Evolutionary conservation across 2,113 vertebrate genomes (phyloP).

Genomic region (Coryphaenoides rupestris): DNA sequence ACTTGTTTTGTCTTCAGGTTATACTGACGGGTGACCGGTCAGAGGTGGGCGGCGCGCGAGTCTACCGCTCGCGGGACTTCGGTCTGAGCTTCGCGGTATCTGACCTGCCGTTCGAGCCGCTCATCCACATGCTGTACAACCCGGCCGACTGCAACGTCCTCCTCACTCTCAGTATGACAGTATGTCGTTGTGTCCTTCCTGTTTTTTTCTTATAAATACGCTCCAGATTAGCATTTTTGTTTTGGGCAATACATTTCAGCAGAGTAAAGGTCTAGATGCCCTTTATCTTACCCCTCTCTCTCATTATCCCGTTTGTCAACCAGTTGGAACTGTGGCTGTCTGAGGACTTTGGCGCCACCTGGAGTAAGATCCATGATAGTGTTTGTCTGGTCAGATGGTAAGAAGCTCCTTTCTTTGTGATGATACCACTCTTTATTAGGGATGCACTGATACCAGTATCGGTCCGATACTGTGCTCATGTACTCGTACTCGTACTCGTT

Average conservation of each 20-base stretch:
- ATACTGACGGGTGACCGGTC: constrained; percentile 87
- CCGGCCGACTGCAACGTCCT: constrained; percentile 73
- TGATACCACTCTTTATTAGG: too few relatives aligned
- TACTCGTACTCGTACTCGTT: too few relatives aligned
- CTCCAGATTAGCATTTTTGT: too few relatives aligned
- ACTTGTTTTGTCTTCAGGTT: constrained; percentile 71
- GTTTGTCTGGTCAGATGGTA: constrained; percentile 92
- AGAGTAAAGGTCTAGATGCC: too few relatives aligned
- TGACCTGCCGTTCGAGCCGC: constrained; percentile 85
- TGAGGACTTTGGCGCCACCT: constrained; percentile 84
- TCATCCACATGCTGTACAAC: constrained; percentile 84
- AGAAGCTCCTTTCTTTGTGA: constrained; percentile 39
- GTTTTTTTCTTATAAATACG: background rate
- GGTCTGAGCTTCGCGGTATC: constrained; percentile 77
- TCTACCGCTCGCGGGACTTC: constrained; percentile 84
- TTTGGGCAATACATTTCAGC: too few relatives aligned
- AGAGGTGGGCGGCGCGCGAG: constrained; percentile 71
- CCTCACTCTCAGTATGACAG: constrained; percentile 79
- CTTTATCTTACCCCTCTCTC: constrained; percentile 16
- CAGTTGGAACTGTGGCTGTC: constrained; percentile 81
- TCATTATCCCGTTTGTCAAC: background rate
- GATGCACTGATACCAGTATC: background rate
- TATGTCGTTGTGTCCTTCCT: constrained; percentile 61
- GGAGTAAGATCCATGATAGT: constrained; percentile 83
- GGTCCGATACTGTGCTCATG: too few relatives aligned